phyloP scores from a whole-genome alignment of 1,140 invertebrate species.

The Steinernema khuongi region DNA sequence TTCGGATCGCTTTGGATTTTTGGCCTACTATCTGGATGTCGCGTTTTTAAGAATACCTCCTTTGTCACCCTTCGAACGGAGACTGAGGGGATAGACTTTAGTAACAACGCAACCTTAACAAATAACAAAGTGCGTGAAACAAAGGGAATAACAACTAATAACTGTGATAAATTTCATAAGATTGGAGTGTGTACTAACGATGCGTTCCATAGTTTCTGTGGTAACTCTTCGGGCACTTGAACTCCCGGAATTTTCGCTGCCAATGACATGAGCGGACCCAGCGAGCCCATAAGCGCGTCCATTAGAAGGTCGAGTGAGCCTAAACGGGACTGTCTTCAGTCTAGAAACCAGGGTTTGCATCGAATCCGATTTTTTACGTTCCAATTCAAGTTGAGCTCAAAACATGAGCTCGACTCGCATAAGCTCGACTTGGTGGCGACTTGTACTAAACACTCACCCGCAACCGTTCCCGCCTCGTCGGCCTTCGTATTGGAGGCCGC shows the following conservation, averaged over 20 bases:
- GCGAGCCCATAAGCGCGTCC: slow-evolving; percentile 45
- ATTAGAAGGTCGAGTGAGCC: slow-evolving; percentile 47
- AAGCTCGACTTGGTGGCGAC: too few species aligned
- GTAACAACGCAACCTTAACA: slow-evolving; percentile 6
- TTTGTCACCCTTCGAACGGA: not conserved
- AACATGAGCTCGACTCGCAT: too few species aligned
- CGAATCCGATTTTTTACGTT: too few species aligned
- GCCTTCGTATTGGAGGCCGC: not conserved
- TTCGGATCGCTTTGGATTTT: too few species aligned
- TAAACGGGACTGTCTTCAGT: too few species aligned
- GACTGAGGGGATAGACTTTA: too few species aligned
- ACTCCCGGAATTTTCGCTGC: slow-evolving; percentile 37
- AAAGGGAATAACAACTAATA: not conserved
- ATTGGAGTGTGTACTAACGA: slow-evolving; percentile 44
- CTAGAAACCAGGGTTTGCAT: too few species aligned
- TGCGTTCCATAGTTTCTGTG: slow-evolving; percentile 42
- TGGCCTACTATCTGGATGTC: too few species aligned
- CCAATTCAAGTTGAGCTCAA: too few species aligned
- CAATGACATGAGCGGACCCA: slow-evolving; percentile 42
- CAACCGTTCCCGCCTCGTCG: slow-evolving; percentile 12
- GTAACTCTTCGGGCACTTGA: slow-evolving; percentile 24
- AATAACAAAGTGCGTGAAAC: slow-evolving; percentile 14
- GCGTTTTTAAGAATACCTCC: not conserved
- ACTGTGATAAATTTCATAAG: slow-evolving; percentile 26
- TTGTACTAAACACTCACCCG: too few species aligned